Evolutionary conservation across 1,140 invertebrate species (phyloP).

Genomic region (Drosophila varians): DNA sequence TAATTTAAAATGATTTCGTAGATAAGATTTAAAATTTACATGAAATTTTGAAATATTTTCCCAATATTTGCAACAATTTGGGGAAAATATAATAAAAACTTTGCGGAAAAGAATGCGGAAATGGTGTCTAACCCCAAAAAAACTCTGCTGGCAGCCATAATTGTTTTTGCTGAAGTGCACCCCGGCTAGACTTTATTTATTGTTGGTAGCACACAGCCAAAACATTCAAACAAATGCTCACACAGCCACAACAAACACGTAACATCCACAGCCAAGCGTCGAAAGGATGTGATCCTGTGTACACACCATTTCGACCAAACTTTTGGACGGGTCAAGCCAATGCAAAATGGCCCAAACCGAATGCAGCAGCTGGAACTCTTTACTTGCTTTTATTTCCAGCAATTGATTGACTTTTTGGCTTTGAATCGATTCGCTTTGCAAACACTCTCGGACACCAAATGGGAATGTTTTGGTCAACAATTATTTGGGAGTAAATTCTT

Average conservation of each 20-base stretch:
- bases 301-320: constrained; percentile 13
- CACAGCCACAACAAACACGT: background rate
- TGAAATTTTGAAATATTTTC: background rate
- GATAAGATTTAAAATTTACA: background rate
- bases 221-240: constrained; percentile 5
- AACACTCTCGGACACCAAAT: constrained; percentile 8
- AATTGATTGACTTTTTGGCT: constrained; percentile 76
- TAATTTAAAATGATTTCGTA: background rate
- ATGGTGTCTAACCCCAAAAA: constrained; percentile 7
- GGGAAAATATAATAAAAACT: constrained; percentile 34
- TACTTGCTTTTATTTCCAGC: constrained; percentile 49
- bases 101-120: background rate
- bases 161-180: constrained; percentile 66
- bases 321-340: constrained; percentile 23
- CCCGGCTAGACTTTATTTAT: constrained; percentile 76
- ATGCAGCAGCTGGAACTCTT: constrained; percentile 24
- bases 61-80: constrained; percentile 22
- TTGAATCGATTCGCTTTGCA: constrained; percentile 63
- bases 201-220: constrained; percentile 34
- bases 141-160: constrained; percentile 60
- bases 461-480: constrained; percentile 34
- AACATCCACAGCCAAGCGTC: constrained; percentile 10
- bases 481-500: constrained; percentile 29
- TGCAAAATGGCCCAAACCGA: constrained; percentile 14
- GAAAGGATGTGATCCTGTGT: constrained; percentile 4